These are phyloP conservation scores for Desmodus rotundus DNA, from an alignment of 2,113 vertebrate species.

Conservation along the genomic window DNA sequence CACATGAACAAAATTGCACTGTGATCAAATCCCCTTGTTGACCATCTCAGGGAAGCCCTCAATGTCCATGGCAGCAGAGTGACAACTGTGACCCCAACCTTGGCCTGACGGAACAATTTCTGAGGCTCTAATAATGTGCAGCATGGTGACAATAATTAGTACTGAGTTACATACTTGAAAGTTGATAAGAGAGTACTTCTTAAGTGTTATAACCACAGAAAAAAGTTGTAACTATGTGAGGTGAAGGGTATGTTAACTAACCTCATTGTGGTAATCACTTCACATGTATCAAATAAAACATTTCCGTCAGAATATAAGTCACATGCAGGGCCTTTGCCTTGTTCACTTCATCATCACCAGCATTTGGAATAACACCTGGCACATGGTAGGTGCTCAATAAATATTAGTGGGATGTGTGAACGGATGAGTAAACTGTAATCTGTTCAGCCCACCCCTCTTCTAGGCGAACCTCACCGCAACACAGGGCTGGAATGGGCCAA, in stretches of 20 bases:
- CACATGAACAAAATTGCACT: background rate
- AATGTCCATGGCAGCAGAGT: fast-evolving
- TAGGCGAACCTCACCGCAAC: background rate
- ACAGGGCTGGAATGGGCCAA: background rate
- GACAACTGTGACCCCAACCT: background rate
- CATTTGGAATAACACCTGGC: background rate
- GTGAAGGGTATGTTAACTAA: background rate
- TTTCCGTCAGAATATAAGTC: background rate
- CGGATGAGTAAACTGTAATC: background rate
- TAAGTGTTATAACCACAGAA: background rate
- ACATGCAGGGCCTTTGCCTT: background rate
- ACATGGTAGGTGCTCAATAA: background rate
- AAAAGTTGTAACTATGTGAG: background rate
- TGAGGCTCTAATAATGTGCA: background rate
- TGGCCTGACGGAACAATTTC: background rate
- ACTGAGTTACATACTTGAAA: background rate
- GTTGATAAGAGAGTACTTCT: background rate
- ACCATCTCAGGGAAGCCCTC: background rate
- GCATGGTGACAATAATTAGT: background rate
- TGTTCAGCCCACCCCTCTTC: background rate
- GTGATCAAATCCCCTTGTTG: background rate
- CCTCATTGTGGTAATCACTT: background rate
- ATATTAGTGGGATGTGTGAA: background rate
- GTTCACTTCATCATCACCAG: background rate
- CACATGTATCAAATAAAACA: background rate